Evolutionary conservation across 92 coral and sea anemone species (phyloP), one percentile per base, ranked within the genome.

Genomic region (Nematostella vectensis): DNA sequence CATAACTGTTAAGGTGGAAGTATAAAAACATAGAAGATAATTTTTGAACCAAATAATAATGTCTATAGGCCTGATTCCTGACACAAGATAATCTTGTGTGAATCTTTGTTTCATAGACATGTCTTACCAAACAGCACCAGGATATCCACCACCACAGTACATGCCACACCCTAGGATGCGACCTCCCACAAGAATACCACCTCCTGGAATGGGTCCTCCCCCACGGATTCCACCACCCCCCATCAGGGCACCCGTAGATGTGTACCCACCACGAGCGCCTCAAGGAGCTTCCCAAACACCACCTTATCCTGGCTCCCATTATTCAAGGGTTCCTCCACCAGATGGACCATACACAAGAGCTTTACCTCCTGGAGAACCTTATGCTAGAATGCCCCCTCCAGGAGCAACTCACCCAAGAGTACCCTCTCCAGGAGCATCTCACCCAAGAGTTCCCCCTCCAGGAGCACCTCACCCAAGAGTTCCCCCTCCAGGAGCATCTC

Each of bases 261-360:
- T 65, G 37, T 79, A 61, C 50, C 84, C 71, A n/a, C 51, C 71
- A 29, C 27, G 51, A 31, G 30, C 26, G 25, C 71, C 78, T 31
- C 69, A 29, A 38, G 51, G 77, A 57, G 50, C 55, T 0, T 69
- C 69, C 25, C 65, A 54, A 23, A 25, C 55, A 31, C 23, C 26
- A 29, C 71, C 78, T 31, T 65, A 42, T 11, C 42, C 25, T 4
- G 26, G 36, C 27, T 22, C 62, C 31, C 77, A 55, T 9, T 57
- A 62, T 3, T 44, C 49, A 2, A 54, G 69, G 39, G 31, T 38
- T 16, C 59, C 58, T 3, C 25, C 65, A 3, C 61, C 70, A 51
- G 33, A 62, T 37, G 1, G 47, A 8, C 71, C 71, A 18, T 57
- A 60, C 0, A 39, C 62, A 31, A 44, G 63, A 19, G 52, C 29